phyloP scores from a whole-genome alignment of 2,888 invertebrate species.

The Brassicogethes aeneus region DNA sequence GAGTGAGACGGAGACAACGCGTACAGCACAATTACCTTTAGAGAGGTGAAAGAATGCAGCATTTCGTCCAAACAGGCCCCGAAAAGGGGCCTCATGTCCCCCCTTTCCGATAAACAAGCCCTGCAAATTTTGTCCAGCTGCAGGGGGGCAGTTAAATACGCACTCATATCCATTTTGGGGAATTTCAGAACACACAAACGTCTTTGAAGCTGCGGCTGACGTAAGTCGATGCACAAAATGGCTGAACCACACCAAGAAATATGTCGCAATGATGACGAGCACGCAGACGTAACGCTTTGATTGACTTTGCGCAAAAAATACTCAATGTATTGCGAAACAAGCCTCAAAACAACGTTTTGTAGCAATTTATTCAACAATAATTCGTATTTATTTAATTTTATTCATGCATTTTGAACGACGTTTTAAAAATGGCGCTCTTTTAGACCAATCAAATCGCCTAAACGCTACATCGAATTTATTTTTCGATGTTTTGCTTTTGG shows the following conservation, averaged over 20 bases:
- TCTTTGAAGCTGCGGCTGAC: constrained; percentile 15
- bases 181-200: constrained; percentile 32
- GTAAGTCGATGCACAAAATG: constrained; percentile 20
- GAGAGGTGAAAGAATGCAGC: constrained; percentile 39
- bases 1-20: background rate
- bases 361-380: too few relatives aligned
- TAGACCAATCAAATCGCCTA: too few relatives aligned
- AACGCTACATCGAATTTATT: too few relatives aligned
- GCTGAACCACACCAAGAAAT: constrained; percentile 23
- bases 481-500: too few relatives aligned
- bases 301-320: constrained; percentile 1
- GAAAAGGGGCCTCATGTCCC: constrained; percentile 43
- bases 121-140: constrained; percentile 42
- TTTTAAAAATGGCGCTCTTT: too few relatives aligned
- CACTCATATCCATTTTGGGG: constrained; percentile 38
- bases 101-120: constrained; percentile 41
- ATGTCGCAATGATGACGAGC: constrained; percentile 18
- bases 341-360: too few relatives aligned
- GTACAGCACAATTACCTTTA: constrained; percentile 33
- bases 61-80: constrained; percentile 45
- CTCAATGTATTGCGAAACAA: too few relatives aligned
- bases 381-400: too few relatives aligned
- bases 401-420: too few relatives aligned
- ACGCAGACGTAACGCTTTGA: constrained; percentile 23
- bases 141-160: constrained; percentile 38